These are phyloP conservation scores for Pinna nobilis DNA, from an alignment of 1,140 invertebrate species.

Conservation along the genomic window DNA sequence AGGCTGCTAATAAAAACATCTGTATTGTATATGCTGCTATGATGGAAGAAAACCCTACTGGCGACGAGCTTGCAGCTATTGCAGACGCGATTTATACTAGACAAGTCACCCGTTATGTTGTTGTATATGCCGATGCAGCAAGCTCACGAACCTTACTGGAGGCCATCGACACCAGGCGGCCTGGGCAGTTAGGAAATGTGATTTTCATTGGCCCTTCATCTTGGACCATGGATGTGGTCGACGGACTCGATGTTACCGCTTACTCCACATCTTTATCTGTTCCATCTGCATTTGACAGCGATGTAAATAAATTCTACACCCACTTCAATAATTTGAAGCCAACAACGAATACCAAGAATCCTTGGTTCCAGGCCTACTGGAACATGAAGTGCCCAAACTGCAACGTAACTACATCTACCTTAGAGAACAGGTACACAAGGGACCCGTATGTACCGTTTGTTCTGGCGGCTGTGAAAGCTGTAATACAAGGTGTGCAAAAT, in stretches of 20 bases:
- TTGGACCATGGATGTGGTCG: slow-evolving; percentile 37
- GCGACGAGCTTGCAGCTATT: slow-evolving; percentile 5
- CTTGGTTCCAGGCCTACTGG: slow-evolving; percentile 64
- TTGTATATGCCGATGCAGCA: slow-evolving; percentile 22
- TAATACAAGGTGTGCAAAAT: slow-evolving; percentile 49
- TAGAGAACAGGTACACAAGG: slow-evolving; percentile 11
- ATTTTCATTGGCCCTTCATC: slow-evolving; percentile 53
- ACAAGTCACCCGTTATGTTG: slow-evolving; percentile 31
- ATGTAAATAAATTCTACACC: slow-evolving; percentile 40
- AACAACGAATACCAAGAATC: slow-evolving; percentile 38
- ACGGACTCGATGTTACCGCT: slow-evolving; percentile 26
- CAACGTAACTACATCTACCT: slow-evolving; percentile 24
- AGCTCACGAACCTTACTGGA: slow-evolving; percentile 23
- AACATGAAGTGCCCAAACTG: slow-evolving; percentile 32
- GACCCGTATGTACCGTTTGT: slow-evolving; percentile 53
- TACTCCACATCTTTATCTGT: slow-evolving; percentile 38
- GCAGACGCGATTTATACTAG: slow-evolving; percentile 15
- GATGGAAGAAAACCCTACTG: slow-evolving; percentile 13
- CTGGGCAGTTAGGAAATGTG: slow-evolving; percentile 5
- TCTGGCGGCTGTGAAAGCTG: slow-evolving; percentile 56
- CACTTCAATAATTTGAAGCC: slow-evolving; percentile 44
- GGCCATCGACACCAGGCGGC: slow-evolving; percentile 5
- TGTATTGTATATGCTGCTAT: slow-evolving; percentile 43
- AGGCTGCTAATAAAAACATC: slow-evolving; percentile 32
- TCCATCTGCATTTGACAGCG: slow-evolving; percentile 13